Evolutionary conservation across 2,797 vertebrate genomes (phyloP).

Genomic region (Morus bassanus): DNA sequence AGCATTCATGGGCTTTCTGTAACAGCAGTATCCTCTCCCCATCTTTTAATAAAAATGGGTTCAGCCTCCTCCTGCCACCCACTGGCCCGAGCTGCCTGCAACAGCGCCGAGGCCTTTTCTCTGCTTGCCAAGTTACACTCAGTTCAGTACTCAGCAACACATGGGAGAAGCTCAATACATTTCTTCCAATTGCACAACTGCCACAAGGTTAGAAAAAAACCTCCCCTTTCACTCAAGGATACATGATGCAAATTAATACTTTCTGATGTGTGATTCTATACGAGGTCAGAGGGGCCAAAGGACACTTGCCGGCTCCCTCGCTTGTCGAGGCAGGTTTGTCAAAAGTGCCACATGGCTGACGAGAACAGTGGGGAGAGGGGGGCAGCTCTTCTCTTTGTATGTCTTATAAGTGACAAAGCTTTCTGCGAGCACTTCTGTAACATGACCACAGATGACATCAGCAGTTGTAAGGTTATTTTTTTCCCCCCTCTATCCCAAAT

Average conservation of each 20-base stretch:
- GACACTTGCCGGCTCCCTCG: neutral
- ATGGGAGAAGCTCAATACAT: accelerated
- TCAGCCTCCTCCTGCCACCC: neutral
- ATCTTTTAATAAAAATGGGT: neutral
- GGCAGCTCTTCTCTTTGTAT: neutral
- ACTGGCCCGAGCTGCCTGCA: neutral
- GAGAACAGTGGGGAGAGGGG: neutral
- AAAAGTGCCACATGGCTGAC: accelerated
- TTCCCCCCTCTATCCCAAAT: accelerated
- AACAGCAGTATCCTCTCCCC: neutral
- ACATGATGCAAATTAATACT: neutral
- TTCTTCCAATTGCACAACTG: neutral
- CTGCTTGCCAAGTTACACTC: neutral
- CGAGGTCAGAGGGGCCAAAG: neutral
- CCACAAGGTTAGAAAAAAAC: neutral
- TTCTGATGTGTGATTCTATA: neutral
- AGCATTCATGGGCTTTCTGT: neutral
- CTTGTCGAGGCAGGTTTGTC: neutral
- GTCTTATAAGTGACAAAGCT: neutral
- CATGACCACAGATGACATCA: neutral
- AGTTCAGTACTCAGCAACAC: neutral
- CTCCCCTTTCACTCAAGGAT: neutral
- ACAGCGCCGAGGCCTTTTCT: neutral
- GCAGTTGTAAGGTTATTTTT: neutral
- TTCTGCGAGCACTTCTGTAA: neutral